A percentile compares a stretch with the other conserved stretches of the same genome.
phyloP scores from a whole-genome alignment of 2,888 invertebrate genomes.

The Perithous albicinctus region DNA sequence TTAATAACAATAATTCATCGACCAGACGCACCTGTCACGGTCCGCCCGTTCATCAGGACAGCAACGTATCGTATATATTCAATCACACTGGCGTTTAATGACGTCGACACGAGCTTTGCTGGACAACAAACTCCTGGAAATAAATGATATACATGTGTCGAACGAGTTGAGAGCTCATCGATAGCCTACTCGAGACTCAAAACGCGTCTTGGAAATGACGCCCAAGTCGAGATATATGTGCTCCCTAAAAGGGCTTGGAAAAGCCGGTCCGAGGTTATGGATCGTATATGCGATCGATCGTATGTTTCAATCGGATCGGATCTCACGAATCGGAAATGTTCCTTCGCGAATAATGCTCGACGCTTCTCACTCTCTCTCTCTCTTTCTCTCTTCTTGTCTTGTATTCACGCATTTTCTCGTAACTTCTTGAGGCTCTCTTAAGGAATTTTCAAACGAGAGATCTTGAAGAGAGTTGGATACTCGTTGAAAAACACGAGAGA shows the following conservation, averaged over 20 bases:
- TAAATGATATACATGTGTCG: slow-evolving; percentile 7
- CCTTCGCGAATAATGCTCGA: slow-evolving; percentile 14
- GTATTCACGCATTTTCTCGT: slow-evolving; percentile 8
- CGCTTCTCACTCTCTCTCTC: neutral
- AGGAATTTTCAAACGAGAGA: slow-evolving; percentile 5
- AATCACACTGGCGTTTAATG: slow-evolving; percentile 91
- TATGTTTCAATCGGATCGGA: slow-evolving; percentile 76
- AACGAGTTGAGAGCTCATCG: slow-evolving; percentile 24
- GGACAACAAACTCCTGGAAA: neutral
- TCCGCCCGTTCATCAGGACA: slow-evolving; percentile 86
- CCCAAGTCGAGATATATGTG: slow-evolving; percentile 13
- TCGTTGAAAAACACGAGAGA: slow-evolving; percentile 7
- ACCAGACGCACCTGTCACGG: slow-evolving; percentile 84
- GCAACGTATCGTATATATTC: slow-evolving; percentile 88
- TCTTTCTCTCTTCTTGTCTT: too few species aligned
- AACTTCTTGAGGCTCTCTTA: slow-evolving; percentile 8
- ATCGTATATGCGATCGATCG: slow-evolving; percentile 68
- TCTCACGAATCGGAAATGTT: slow-evolving; percentile 16
- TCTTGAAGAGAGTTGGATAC: slow-evolving; percentile 8
- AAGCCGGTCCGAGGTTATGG: slow-evolving; percentile 75
- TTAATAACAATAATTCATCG: slow-evolving; percentile 88
- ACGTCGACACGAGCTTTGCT: slow-evolving; percentile 19
- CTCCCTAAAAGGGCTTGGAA: slow-evolving; percentile 66
- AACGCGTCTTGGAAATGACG: slow-evolving; percentile 8
- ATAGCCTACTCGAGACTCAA: slow-evolving; percentile 4